phyloP scores from a whole-genome alignment of 2,888 invertebrate genomes.

The Ochlodes sylvanus region DNA sequence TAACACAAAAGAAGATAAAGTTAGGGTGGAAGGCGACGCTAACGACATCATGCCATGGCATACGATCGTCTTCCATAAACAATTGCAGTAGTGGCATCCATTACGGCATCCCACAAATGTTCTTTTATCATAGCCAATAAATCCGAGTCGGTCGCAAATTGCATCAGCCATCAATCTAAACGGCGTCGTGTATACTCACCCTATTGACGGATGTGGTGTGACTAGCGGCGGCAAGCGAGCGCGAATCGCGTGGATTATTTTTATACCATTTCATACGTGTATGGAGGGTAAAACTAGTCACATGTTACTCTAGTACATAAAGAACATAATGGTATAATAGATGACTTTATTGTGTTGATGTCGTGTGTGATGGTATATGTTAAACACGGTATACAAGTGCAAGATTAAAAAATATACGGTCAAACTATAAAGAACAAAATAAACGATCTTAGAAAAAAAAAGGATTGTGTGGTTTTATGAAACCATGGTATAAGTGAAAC shows the following conservation, averaged over 20 bases:
- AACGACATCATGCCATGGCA: constrained; percentile 3
- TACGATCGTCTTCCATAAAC: constrained; percentile 42
- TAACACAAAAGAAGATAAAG: constrained; percentile 21
- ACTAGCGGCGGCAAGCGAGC: constrained; percentile 52
- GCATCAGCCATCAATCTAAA: constrained; percentile 83
- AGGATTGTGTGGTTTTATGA: too few relatives aligned
- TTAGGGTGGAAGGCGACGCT: constrained; percentile 5
- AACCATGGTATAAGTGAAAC: too few relatives aligned
- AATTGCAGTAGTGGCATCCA: constrained; percentile 52
- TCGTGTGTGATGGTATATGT: too few relatives aligned
- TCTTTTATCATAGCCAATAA: constrained; percentile 77
- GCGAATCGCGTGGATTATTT: not conserved
- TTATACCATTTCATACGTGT: too few relatives aligned
- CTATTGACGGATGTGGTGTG: constrained; percentile 53
- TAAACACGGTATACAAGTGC: too few relatives aligned
- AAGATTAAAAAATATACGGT: too few relatives aligned
- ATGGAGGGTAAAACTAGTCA: too few relatives aligned
- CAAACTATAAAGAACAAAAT: too few relatives aligned
- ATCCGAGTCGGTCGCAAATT: constrained; percentile 80
- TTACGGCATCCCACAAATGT: constrained; percentile 64
- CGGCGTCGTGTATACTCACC: constrained; percentile 77
- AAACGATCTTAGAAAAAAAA: too few relatives aligned
- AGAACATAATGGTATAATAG: too few relatives aligned
- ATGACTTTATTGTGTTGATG: too few relatives aligned
- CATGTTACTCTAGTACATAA: too few relatives aligned